A percentile compares a stretch with the other conserved stretches of the same genome.
These are phyloP conservation scores for Andrena chrysosceles DNA, from an alignment of 2,888 invertebrate species.

Conservation along the genomic window DNA sequence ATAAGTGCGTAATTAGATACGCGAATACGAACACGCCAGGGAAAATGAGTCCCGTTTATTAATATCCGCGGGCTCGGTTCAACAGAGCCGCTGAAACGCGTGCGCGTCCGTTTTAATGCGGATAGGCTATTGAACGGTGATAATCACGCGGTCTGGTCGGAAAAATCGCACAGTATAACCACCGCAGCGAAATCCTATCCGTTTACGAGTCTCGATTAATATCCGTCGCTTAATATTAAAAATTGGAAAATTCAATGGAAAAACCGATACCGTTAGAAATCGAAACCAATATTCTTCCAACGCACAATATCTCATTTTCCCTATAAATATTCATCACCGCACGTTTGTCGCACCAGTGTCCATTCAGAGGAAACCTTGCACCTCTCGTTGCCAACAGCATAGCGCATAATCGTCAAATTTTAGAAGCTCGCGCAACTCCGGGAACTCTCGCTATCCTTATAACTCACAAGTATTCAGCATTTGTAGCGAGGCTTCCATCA, in stretches of 20 bases:
- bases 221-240: background rate
- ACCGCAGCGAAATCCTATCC: background rate
- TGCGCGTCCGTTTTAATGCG: conserved; percentile 4
- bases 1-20: conserved; percentile 72
- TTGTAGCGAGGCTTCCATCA: too few relatives aligned
- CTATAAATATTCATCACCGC: too few relatives aligned
- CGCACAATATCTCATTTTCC: too few relatives aligned
- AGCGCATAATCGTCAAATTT: too few relatives aligned
- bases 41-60: conserved; percentile 67
- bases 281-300: too few relatives aligned
- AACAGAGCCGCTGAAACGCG: conserved; percentile 42
- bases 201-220: background rate
- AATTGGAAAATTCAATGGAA: background rate
- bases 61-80: conserved; percentile 51
- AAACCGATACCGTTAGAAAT: too few relatives aligned
- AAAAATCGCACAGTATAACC: conserved; percentile 4
- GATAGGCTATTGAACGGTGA: conserved; percentile 19
- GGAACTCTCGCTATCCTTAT: too few relatives aligned
- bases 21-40: conserved; percentile 55
- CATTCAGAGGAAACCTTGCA: too few relatives aligned
- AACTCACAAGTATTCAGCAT: too few relatives aligned
- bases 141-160: conserved; percentile 11
- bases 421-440: too few relatives aligned
- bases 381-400: too few relatives aligned
- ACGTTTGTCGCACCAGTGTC: too few relatives aligned